Percentiles rank a stretch among this genome's conserved stretches.
Conservation (phyloP, 2,888 invertebrate species). For the Melanostoma scalare region DNA sequence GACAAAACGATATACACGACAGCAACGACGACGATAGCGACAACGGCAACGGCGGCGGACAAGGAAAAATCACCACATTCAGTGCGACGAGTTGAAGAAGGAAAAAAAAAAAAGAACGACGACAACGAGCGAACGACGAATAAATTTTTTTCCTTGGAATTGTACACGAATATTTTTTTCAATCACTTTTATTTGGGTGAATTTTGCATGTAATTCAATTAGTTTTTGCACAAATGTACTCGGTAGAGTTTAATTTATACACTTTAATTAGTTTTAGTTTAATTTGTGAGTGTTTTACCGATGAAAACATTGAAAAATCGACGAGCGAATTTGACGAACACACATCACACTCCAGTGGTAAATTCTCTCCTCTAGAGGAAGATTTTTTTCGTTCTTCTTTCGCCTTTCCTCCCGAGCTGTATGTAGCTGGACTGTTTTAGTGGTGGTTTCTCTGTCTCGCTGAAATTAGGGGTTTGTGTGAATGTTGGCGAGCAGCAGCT, state of each 20-base stretch:
- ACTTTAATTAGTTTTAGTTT: slow-evolving; percentile 42
- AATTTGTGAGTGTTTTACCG: slow-evolving; percentile 68
- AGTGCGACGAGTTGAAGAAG: slow-evolving; percentile 35
- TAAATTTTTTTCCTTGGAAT: slow-evolving; percentile 40
- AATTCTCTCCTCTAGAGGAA: slow-evolving; percentile 74
- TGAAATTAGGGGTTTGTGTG: slow-evolving; percentile 32
- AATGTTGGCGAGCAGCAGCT: slow-evolving; percentile 64
- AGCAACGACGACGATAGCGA: slow-evolving; percentile 47
- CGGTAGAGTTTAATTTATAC: slow-evolving; percentile 52
- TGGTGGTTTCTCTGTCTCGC: neutral
- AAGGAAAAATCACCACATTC: slow-evolving; percentile 63
- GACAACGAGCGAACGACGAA: slow-evolving; percentile 36
- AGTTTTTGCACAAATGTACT: slow-evolving; percentile 56
- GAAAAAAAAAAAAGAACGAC: slow-evolving; percentile 9
- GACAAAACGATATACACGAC: slow-evolving; percentile 21
- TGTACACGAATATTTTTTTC: slow-evolving; percentile 29
- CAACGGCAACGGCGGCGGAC: slow-evolving; percentile 33
- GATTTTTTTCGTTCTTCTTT: slow-evolving; percentile 43
- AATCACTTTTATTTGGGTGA: slow-evolving; percentile 53
- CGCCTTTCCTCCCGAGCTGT: slow-evolving; percentile 22
- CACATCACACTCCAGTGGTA: slow-evolving; percentile 75
- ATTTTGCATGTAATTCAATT: slow-evolving; percentile 53
- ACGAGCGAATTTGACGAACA: slow-evolving; percentile 76
- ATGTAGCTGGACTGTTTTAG: neutral
- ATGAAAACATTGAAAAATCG: slow-evolving; percentile 74